Evolutionary conservation across 1,140 invertebrate species (phyloP), one percentile per base, ranked within the genome.

Genomic region (Nilaparvata lugens): DNA sequence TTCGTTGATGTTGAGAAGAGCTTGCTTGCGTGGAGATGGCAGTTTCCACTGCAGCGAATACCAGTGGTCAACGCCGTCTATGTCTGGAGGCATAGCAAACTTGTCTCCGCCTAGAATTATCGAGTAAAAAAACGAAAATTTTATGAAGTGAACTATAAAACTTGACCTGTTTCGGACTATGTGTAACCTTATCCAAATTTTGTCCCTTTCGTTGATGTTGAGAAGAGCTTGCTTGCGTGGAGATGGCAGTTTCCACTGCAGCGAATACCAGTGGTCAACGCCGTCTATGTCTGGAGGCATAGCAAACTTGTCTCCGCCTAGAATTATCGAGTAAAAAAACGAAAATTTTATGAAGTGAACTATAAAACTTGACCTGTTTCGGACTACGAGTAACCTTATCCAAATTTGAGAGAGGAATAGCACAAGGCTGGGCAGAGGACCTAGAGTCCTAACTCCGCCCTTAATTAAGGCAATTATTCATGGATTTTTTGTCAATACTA

Each of bases 1-100:
- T 62, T 80, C 78, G 61, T 80, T 76, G 60, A 79, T 78, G 62
- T 79, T 79, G 9, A 79, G 43, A 1, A 80, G 62, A 0, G 78
- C 62, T 2, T 62, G 67, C 4, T 73, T 72, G 6, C 78, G 67
- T 0, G 68, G 66, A 2, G 76, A 76, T 14, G 74, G 71, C 35
- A 75, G 63, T 64, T 76, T 72, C 60, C 74, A 75, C 0, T 70
- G 67, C 24, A 68, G 58, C 14, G 66, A 48, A 16, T 56, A 52
- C 84, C 84, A 87, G 61, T 82, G 74, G 68, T 83, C 73, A 6
- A 78, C 63, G 2, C 84, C 84, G 67, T 87, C 83, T 18, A 86
- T 71, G 11, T 73, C 64, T 51, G 73, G 66, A 24, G 76, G 69
- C 53, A 78, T 61, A 75, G 74, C 66, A 38, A 45, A 52, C 13